Evolutionary conservation across 2,888 invertebrate genomes (phyloP), one percentile per base, ranked within the genome.

Genomic region (Drosophila lutescens): DNA sequence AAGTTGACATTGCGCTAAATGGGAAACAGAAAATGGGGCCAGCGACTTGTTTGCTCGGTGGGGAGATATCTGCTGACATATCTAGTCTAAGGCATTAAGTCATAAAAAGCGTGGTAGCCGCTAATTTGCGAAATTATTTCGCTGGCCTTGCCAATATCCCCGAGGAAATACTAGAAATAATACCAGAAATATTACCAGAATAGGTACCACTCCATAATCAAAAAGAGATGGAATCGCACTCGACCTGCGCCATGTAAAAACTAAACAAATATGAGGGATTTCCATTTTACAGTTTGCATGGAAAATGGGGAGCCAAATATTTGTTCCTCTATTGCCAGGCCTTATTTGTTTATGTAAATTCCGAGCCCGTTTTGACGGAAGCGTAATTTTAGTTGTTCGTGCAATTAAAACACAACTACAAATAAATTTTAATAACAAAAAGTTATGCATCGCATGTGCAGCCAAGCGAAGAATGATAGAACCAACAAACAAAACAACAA

Each of bases 1-100:
- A 83, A 84, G 87, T 86, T 88, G 81, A 86, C 81, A 86, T 70
- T 82, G 70, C 72, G 83, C 83, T 82, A 82, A 84, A 84, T 84
- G 86, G 72, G 83, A 63, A 76, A 74, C 78, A 44, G 79, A 74
- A 63, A 71, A 23, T 49, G 15, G 43, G 17, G 17, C 20, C 54
- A 15, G 40, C 41, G 17, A 41, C 44, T 17, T 61, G 32, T 54
- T 34, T 46, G 20, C 53, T 65, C 56, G 63, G 38, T 30, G 60
- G 51, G 55, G 38, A 38, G n/a, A 38, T 12, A 43, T 43, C 12
- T 43, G 38, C 60, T 68, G 51, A 70, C 65, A 75, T 57, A 71
- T 71, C 75, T 56, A 63, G 53, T 75, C 61, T 65, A 71, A 74
- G 69, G 59, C 66, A 86, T 84, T 88, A 86, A 84, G 84, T 76